phyloP scores from a whole-genome alignment of 1,140 invertebrate genomes.

The Wiebesia pumilae region DNA sequence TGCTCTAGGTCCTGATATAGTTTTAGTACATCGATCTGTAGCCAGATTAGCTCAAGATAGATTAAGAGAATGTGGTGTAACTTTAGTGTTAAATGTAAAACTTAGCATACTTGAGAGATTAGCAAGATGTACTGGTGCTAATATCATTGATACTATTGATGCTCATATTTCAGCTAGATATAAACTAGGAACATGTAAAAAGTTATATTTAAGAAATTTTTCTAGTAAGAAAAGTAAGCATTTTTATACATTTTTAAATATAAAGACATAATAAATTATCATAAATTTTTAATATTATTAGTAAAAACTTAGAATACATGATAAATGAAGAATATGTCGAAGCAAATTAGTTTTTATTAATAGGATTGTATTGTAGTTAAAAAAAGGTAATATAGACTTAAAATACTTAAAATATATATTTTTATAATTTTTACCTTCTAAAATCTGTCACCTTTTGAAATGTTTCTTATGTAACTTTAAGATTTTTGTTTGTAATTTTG shows the following conservation, averaged over 20 bases:
- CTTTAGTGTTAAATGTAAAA: conserved; percentile 93
- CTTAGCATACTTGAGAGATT: conserved; percentile 88
- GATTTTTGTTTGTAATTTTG: too few relatives aligned
- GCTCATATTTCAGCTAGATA: conserved; percentile 87
- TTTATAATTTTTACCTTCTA: too few relatives aligned
- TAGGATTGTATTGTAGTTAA: too few relatives aligned
- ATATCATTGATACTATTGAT: conserved; percentile 93
- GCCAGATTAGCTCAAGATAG: conserved; percentile 92
- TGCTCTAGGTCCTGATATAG: conserved; percentile 88
- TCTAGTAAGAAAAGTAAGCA: conserved; percentile 75
- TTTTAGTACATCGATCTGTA: conserved; percentile 93
- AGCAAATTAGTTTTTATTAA: too few relatives aligned
- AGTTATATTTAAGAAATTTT: conserved; percentile 88
- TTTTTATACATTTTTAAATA: neutral
- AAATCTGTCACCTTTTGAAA: too few relatives aligned
- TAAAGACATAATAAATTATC: neutral
- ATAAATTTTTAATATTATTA: too few relatives aligned
- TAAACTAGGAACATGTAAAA: conserved; percentile 89
- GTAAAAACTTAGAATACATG: too few relatives aligned
- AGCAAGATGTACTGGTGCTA: conserved; percentile 88
- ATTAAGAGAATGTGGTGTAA: conserved; percentile 86
- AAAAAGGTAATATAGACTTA: too few relatives aligned
- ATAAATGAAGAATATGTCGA: too few relatives aligned
- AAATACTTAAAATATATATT: too few relatives aligned
- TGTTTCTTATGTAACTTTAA: too few relatives aligned